phyloP scores from a whole-genome alignment of 2,888 invertebrate genomes.

The Tridacna crocea region DNA sequence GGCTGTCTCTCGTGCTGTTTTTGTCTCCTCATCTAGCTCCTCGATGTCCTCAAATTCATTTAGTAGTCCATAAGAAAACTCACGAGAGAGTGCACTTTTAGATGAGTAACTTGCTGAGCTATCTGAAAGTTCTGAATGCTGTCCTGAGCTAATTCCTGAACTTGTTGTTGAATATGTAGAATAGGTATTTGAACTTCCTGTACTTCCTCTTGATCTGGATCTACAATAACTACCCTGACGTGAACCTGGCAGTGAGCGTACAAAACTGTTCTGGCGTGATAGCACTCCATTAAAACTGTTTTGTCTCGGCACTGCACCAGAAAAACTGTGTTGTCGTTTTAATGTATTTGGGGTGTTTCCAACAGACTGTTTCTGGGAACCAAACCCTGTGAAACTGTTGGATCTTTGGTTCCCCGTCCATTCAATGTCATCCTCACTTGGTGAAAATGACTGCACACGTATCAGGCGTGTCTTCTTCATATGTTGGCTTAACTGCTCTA shows the following conservation, averaged over 20 bases:
- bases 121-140: conserved; percentile 45
- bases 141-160: conserved; percentile 58
- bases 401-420: conserved; percentile 50
- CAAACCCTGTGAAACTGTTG: conserved; percentile 61
- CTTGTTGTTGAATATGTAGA: conserved; percentile 60
- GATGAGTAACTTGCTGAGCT: conserved; percentile 44
- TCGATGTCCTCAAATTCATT: conserved; percentile 64
- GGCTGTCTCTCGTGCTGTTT: conserved; percentile 45
- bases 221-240: conserved; percentile 58
- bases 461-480: conserved; percentile 69
- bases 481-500: conserved; percentile 54
- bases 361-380: conserved; percentile 15
- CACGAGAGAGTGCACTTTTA: conserved; percentile 59
- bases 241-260: conserved; percentile 52
- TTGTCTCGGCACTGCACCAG: conserved; percentile 38
- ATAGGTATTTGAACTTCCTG: conserved; percentile 60
- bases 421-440: conserved; percentile 47
- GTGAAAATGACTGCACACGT: conserved; percentile 65
- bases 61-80: conserved; percentile 56
- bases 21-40: conserved; percentile 54
- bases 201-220: conserved; percentile 60
- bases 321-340: conserved; percentile 56
- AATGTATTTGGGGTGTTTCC: conserved; percentile 17
- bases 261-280: conserved; percentile 56
- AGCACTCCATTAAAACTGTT: conserved; percentile 35